Conservation (phyloP, 2,797 vertebrate genomes). For the Sebastes goodei region DNA sequence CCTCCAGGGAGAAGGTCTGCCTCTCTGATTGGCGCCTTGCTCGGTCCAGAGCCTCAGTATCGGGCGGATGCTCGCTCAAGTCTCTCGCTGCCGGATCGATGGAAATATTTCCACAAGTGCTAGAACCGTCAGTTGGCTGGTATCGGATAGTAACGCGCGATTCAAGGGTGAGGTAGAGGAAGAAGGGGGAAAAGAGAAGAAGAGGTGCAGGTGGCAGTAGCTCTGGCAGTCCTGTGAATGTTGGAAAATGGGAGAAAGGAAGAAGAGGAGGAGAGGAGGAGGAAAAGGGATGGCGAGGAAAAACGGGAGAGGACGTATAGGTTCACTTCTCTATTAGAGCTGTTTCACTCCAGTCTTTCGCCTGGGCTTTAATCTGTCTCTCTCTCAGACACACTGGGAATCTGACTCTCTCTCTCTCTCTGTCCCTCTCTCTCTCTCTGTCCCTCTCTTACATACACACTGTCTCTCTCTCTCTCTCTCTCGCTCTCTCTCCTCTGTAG, state of each 20-base stretch:
- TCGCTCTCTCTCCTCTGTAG: slow-evolving; percentile 53
- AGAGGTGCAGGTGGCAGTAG: slow-evolving; percentile 75
- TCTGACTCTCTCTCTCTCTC: slow-evolving; percentile 59
- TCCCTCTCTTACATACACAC: slow-evolving; percentile 41
- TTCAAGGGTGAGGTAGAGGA: slow-evolving; percentile 65
- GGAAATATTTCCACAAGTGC: slow-evolving; percentile 75
- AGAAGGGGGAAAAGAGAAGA: slow-evolving; percentile 50
- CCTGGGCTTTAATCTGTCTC: slow-evolving; percentile 69
- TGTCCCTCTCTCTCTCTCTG: slow-evolving; percentile 33
- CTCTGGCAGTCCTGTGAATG: slow-evolving; percentile 57
- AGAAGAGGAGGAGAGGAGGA: slow-evolving; percentile 69
- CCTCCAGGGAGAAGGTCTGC: slow-evolving; percentile 59
- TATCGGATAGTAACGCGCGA: slow-evolving; percentile 55
- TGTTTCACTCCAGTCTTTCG: slow-evolving; percentile 72
- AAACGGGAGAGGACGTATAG: slow-evolving; percentile 71
- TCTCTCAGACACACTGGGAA: slow-evolving; percentile 56
- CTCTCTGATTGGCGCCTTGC: slow-evolving; percentile 35
- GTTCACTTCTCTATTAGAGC: slow-evolving; percentile 78
- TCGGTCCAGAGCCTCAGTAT: slow-evolving; percentile 42
- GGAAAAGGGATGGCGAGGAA: slow-evolving; percentile 73
- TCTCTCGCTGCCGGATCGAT: slow-evolving; percentile 46
- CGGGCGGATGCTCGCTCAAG: slow-evolving; percentile 46
- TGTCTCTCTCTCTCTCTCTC: slow-evolving; percentile 22
- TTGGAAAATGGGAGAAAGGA: slow-evolving; percentile 66
- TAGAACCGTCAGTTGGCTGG: slow-evolving; percentile 37